Percentiles rank a stretch among this genome's conserved stretches.
phyloP scores from a whole-genome alignment of 2,113 vertebrate genomes.

The Python bivittatus region DNA sequence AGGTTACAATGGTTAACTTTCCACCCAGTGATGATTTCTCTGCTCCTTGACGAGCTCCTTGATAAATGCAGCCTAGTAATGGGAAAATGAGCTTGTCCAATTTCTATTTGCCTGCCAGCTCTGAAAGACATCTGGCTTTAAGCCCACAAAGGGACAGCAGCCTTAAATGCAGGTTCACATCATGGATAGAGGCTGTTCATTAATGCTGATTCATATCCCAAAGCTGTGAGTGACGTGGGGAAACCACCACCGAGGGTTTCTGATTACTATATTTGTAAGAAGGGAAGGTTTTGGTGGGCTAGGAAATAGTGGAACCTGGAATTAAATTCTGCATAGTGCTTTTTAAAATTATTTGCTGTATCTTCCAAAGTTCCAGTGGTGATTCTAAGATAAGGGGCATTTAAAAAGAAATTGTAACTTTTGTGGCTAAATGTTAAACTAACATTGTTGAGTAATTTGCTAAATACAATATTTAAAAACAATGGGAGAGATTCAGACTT shows the following conservation, averaged over 20 bases:
- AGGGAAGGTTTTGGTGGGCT: background rate
- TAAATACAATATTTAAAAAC: background rate
- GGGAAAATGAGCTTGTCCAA: background rate
- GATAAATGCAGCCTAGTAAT: background rate
- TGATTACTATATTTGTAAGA: background rate
- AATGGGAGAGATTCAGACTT: background rate
- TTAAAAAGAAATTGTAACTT: background rate
- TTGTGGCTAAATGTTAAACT: background rate
- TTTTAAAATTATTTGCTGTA: background rate
- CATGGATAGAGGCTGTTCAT: background rate
- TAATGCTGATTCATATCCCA: background rate
- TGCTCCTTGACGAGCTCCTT: background rate
- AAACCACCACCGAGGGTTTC: background rate
- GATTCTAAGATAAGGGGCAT: background rate
- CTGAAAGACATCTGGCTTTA: background rate
- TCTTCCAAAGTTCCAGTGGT: background rate
- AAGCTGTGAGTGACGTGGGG: background rate
- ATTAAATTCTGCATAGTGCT: background rate
- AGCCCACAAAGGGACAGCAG: background rate
- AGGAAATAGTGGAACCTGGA: background rate
- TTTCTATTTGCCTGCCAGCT: too few relatives aligned
- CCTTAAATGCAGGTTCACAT: background rate
- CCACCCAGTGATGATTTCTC: background rate
- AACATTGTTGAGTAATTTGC: background rate
- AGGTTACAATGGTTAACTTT: background rate